Conservation (phyloP, 2,113 vertebrate species). For the Bujurquina vittata region DNA sequence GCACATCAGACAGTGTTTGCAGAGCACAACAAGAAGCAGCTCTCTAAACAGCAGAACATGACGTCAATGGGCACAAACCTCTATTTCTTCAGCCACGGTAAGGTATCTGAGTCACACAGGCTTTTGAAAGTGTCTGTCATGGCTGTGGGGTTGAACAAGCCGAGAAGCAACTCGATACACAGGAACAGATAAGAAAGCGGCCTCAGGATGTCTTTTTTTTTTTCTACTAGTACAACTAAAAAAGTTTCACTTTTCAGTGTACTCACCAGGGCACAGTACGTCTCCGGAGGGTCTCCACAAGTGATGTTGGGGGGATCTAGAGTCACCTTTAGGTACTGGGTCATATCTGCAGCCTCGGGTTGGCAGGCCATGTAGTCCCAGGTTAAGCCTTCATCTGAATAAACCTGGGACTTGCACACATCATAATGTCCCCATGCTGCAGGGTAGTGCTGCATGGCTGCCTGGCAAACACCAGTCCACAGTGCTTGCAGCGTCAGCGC, state of each 20-base stretch:
- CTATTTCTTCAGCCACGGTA: constrained; percentile 17
- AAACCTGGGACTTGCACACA: constrained; percentile 95
- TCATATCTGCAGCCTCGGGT: constrained; percentile 96
- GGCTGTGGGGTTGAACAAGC: constrained; percentile 26
- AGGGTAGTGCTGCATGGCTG: constrained; percentile 94
- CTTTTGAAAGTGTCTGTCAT: constrained; percentile 42
- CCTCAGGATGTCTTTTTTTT: background rate
- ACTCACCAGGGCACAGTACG: constrained; percentile 96
- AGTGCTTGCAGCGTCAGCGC: constrained; percentile 89
- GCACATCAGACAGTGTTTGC: constrained; percentile 43
- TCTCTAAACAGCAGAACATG: constrained; percentile 47
- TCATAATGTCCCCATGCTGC: constrained; percentile 97
- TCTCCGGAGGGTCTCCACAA: constrained; percentile 96
- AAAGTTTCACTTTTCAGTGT: background rate
- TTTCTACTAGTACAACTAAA: background rate
- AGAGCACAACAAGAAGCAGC: constrained; percentile 15
- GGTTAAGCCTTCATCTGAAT: constrained; percentile 93
- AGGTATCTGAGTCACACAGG: constrained; percentile 41
- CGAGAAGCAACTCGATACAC: constrained; percentile 1
- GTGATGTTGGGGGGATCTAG: constrained; percentile 97
- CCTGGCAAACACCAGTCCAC: constrained; percentile 88
- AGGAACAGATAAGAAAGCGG: background rate
- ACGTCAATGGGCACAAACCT: constrained; percentile 50
- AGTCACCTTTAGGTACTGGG: constrained; percentile 93
- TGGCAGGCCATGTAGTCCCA: constrained; percentile 99